These are phyloP conservation scores for Iguana delicatissima DNA, from an alignment of 2,797 vertebrate genomes.

Conservation along the genomic window DNA sequence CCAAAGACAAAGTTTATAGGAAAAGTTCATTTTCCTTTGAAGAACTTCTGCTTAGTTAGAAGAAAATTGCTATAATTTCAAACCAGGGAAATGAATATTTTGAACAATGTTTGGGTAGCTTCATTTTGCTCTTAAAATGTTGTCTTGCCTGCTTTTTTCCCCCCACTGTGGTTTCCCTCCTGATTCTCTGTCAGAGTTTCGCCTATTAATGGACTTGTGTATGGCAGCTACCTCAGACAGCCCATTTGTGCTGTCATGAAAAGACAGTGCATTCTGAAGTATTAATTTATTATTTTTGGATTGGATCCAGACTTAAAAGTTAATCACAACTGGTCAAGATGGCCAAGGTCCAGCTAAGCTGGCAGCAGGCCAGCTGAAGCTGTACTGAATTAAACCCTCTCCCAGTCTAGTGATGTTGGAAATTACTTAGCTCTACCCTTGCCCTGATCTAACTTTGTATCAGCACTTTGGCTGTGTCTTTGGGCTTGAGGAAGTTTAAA, in stretches of 20 bases:
- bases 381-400: too few species aligned
- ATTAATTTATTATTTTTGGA: not conserved
- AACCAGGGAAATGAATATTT: not conserved
- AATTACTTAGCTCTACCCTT: too few species aligned
- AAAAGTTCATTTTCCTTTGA: not conserved
- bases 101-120: not conserved
- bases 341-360: too few species aligned
- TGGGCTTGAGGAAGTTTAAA: too few species aligned
- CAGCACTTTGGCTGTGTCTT: too few species aligned
- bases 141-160: not conserved
- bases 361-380: too few species aligned
- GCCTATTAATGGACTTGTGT: too few species aligned
- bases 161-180: not conserved
- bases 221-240: not conserved
- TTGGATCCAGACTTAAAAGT: not conserved
- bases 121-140: not conserved
- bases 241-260: not conserved
- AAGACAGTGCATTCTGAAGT: not conserved
- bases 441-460: too few species aligned
- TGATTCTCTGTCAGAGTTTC: not conserved
- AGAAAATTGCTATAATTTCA: not conserved
- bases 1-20: not conserved
- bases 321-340: too few species aligned
- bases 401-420: too few species aligned
- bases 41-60: constrained; percentile 1